Conservation (phyloP, 1,140 invertebrate genomes). For the Eulimnadia texana region DNA sequence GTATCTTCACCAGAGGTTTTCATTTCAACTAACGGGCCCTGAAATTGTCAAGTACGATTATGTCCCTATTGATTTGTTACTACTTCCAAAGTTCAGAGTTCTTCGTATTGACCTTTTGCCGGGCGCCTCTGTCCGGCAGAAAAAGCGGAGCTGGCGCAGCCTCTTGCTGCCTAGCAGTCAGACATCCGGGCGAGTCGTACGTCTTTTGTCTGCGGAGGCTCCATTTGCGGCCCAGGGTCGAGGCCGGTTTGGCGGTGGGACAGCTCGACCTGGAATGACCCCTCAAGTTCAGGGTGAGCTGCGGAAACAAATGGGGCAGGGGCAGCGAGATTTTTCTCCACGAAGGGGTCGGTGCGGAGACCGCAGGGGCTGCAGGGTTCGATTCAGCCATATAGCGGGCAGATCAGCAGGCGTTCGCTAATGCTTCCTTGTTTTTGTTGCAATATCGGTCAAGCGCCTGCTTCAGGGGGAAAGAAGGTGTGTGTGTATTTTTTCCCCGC, state of each 20-base stretch:
- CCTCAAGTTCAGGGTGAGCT: constrained; percentile 4
- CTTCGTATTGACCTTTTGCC: too few species aligned
- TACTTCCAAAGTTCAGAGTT: too few species aligned
- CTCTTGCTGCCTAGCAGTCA: not conserved
- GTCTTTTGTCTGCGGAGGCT: constrained; percentile 3
- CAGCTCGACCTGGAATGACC: constrained; percentile 1
- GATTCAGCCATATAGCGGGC: constrained; percentile 3
- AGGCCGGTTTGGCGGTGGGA: not conserved
- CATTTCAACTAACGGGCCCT: too few species aligned
- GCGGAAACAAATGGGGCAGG: constrained; percentile 5
- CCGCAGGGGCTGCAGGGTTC: not conserved
- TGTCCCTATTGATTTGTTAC: too few species aligned
- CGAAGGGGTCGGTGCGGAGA: not conserved
- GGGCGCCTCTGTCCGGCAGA: too few species aligned
- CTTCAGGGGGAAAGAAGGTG: too few species aligned
- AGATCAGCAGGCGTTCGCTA: not conserved
- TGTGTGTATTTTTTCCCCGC: too few species aligned
- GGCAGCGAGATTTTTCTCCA: constrained; percentile 7
- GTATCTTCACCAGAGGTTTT: too few species aligned
- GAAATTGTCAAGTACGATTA: too few species aligned
- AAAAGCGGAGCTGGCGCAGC: too few species aligned
- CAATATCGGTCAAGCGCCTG: not conserved
- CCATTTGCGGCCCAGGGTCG: constrained; percentile 3
- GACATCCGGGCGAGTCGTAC: constrained; percentile 7
- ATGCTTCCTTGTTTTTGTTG: not conserved